Evolutionary conservation across 2,888 invertebrate genomes (phyloP), one percentile per base, ranked within the genome.

Genomic region (Nephrocerus scutellatus): DNA sequence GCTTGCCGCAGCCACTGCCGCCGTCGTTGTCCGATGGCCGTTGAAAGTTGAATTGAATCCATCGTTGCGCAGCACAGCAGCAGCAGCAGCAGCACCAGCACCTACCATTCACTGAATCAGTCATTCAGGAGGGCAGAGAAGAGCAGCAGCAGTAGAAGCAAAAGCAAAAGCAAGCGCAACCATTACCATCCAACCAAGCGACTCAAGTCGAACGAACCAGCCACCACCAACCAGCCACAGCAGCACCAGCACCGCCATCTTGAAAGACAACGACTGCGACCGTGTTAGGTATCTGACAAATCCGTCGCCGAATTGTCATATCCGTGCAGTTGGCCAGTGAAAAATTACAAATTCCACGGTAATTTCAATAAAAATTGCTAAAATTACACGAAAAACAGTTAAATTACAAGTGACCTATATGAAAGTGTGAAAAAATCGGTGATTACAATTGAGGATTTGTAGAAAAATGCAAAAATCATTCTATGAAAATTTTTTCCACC

Each of bases 191-290:
- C 13, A 8, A 13, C 22, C 15, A 6, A 24, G 15, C 37, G 19
- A 19, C 14, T 29, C 16, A n/a, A 9, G 29, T 5, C 29, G 29
- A 5, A 7, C 13, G 15, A 6, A 29, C 13, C 14, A 29, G 15
- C 29, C 8, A 7, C 15, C 6, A 14, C 13, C 14, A 29, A n/a
- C 29, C 6, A 5, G 12, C 29, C 33, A 15, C 20, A 30, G 36
- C 36, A 25, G 30, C 40, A 43, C 33, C 39, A 44, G 39, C 46
- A 43, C 45, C 48, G 50, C 50, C 50, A 50, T 50, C 50, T 50
- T 50, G 48, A 47, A 50, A 50, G 48, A 48, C 43, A 45, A 43
- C 41, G 40, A 34, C 24, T 9, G 23, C 34, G 34, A 45, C 39
- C 36, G 30, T 30, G 26, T 40, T 36, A 36, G 31, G 36, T 41